Conservation (phyloP, 2,888 invertebrate species). For the Carpatolechia fugitivella region DNA sequence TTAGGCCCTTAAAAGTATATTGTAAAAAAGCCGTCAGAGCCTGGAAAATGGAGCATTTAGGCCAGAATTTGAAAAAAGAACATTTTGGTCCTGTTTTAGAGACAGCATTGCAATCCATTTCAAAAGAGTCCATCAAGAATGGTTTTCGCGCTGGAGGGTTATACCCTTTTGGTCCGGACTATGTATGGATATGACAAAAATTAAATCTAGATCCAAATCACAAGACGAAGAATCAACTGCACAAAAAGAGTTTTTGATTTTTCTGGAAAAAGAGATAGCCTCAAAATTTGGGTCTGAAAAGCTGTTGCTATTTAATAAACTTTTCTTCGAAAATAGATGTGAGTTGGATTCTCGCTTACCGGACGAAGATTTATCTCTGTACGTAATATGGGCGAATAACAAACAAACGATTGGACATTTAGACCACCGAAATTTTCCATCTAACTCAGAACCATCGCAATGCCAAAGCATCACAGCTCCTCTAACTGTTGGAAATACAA, state of each 20-base stretch:
- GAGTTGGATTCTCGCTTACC: slow-evolving; percentile 16
- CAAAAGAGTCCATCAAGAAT: slow-evolving; percentile 25
- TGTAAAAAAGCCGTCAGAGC: slow-evolving; percentile 25
- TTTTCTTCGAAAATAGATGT: slow-evolving; percentile 23
- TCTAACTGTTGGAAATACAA: no score
- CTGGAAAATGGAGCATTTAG: slow-evolving; percentile 26
- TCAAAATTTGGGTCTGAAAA: slow-evolving; percentile 23
- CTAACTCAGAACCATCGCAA: neutral
- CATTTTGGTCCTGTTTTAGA: slow-evolving; percentile 28
- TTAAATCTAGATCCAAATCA: slow-evolving; percentile 20
- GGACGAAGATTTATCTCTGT: slow-evolving; percentile 23
- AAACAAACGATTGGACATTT: slow-evolving; percentile 20
- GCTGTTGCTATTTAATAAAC: slow-evolving; percentile 24
- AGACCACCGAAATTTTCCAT: neutral
- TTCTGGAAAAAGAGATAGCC: slow-evolving; percentile 26
- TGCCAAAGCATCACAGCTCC: no score
- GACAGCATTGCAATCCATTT: slow-evolving; percentile 21
- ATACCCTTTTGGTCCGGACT: slow-evolving; percentile 31
- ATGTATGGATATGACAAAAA: slow-evolving; percentile 28
- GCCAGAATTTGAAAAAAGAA: slow-evolving; percentile 26
- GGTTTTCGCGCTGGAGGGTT: slow-evolving; percentile 30
- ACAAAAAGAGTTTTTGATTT: slow-evolving; percentile 21
- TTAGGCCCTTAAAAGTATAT: slow-evolving; percentile 27
- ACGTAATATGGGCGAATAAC: slow-evolving; percentile 26
- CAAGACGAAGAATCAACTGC: slow-evolving; percentile 13